Percentiles rank a stretch among this genome's conserved stretches.
Conservation (phyloP, 1,140 invertebrate genomes). For the Drosophila pectinifera region DNA sequence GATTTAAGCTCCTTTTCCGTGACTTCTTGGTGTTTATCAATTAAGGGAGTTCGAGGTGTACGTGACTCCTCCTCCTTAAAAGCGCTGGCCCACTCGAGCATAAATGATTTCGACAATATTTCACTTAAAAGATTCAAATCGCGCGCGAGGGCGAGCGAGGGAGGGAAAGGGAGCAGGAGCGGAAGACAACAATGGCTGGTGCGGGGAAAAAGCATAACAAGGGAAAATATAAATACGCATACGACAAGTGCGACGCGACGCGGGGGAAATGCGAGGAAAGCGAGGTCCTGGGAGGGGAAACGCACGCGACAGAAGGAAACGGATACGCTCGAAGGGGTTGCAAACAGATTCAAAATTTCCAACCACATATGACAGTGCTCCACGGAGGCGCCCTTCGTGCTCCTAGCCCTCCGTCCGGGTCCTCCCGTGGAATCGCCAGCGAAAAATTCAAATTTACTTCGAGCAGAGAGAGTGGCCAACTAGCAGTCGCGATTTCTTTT, state of each 20-base stretch:
- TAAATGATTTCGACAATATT: slow-evolving; percentile 84
- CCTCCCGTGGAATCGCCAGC: slow-evolving; percentile 41
- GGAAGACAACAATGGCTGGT: slow-evolving; percentile 50
- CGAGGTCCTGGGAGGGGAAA: slow-evolving; percentile 33
- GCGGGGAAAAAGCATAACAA: slow-evolving; percentile 51
- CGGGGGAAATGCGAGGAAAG: background rate
- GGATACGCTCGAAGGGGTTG: slow-evolving; percentile 83
- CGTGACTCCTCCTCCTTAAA: slow-evolving; percentile 19
- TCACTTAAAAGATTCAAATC: slow-evolving; percentile 84
- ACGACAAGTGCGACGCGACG: slow-evolving; percentile 60
- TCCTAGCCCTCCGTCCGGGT: background rate
- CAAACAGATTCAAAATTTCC: slow-evolving; percentile 84
- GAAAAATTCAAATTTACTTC: slow-evolving; percentile 74
- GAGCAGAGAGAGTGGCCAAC: slow-evolving; percentile 58
- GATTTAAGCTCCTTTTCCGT: slow-evolving; percentile 72
- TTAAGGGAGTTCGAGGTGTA: slow-evolving; percentile 62
- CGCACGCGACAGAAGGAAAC: slow-evolving; percentile 83
- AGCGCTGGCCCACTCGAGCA: slow-evolving; percentile 59
- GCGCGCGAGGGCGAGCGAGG: slow-evolving; percentile 52
- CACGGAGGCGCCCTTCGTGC: slow-evolving; percentile 46
- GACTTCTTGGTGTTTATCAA: slow-evolving; percentile 67
- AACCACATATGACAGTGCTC: slow-evolving; percentile 83
- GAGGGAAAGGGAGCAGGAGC: slow-evolving; percentile 4
- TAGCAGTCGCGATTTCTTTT: slow-evolving; percentile 62
- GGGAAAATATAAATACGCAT: slow-evolving; percentile 81